Evolutionary conservation across 2,113 vertebrate species (phyloP).

Genomic region (Glaucidium brasilianum): DNA sequence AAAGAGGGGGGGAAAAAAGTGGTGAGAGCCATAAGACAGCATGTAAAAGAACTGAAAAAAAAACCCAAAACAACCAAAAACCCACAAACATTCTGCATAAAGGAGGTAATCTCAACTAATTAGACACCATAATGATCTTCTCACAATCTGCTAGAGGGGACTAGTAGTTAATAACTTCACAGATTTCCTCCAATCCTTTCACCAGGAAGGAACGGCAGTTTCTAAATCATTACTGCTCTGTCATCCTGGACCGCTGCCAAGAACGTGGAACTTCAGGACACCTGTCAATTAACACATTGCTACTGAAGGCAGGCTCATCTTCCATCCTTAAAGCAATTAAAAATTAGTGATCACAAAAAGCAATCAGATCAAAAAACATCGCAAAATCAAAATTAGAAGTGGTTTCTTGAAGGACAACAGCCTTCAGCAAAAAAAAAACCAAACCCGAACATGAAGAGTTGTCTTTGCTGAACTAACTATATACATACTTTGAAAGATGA

Average conservation of each 20-base stretch:
- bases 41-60: background rate
- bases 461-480: background rate
- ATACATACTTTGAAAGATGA: background rate
- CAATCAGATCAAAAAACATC: background rate
- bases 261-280: conserved; percentile 62
- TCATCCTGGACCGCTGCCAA: conserved; percentile 72
- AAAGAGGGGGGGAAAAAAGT: background rate
- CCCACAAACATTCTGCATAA: background rate
- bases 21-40: background rate
- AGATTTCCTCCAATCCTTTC: conserved; percentile 64
- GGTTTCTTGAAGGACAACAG: background rate
- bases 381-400: background rate
- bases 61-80: no score
- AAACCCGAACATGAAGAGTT: background rate
- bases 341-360: background rate
- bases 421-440: background rate
- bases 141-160: conserved; percentile 34
- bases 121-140: conserved; percentile 52
- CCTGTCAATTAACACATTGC: conserved; percentile 69
- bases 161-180: conserved; percentile 67
- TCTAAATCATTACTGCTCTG: conserved; percentile 71
- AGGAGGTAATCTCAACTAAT: conserved; percentile 55
- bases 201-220: conserved; percentile 65
- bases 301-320: background rate
- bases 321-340: background rate